phyloP scores from a whole-genome alignment of 2,797 vertebrate species.

The Peromyscus eremicus region DNA sequence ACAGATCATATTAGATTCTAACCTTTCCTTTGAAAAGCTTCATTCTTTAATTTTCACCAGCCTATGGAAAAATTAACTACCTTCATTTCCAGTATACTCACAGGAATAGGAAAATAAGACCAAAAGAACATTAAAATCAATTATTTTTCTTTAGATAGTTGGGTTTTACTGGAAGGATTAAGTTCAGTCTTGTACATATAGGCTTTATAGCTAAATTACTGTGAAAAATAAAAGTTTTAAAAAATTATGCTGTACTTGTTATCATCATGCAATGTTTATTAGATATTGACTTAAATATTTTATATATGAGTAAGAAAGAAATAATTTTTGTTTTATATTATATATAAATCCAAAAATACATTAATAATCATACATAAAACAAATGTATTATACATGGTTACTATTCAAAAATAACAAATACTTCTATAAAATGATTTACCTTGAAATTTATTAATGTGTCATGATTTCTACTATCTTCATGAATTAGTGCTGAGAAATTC shows the following conservation, averaged over 20 bases:
- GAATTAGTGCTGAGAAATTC: neutral
- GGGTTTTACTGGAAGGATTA: neutral
- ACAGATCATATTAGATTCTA: constrained; percentile 67
- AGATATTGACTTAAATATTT: neutral
- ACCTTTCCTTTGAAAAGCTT: constrained; percentile 69
- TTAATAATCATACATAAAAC: neutral
- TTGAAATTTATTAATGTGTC: neutral
- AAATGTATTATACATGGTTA: neutral
- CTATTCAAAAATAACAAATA: neutral
- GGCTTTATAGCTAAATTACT: neutral
- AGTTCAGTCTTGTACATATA: neutral
- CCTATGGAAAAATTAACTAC: constrained; percentile 55
- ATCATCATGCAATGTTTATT: neutral
- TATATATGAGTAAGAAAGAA: neutral
- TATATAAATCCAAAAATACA: neutral
- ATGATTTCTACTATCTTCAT: neutral
- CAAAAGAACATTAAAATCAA: neutral
- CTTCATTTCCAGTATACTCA: neutral
- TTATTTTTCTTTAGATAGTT: neutral
- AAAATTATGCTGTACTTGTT: neutral
- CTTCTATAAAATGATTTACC: neutral
- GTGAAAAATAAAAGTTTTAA: neutral
- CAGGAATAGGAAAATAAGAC: neutral
- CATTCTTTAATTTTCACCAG: constrained; percentile 64
- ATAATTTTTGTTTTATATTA: neutral